phyloP scores from a whole-genome alignment of 2,888 invertebrate genomes.

The Eremobia ochroleuca region DNA sequence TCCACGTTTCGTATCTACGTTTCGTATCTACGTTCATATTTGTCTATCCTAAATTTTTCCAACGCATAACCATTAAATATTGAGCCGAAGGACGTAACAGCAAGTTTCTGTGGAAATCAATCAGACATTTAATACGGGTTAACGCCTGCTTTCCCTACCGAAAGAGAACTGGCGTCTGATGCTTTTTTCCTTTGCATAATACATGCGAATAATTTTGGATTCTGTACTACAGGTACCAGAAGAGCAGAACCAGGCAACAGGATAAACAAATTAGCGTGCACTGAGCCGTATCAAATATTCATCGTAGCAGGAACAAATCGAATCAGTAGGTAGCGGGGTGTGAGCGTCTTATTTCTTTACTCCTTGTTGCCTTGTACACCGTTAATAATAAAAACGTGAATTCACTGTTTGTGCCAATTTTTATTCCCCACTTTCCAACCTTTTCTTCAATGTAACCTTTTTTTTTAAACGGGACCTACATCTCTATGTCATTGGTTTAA shows the following conservation, averaged over 20 bases:
- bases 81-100: not conserved
- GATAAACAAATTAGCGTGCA: conserved; percentile 91
- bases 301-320: conserved; percentile 90
- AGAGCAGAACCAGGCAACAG: conserved; percentile 82
- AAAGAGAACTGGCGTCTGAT: conserved; percentile 35
- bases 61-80: not conserved
- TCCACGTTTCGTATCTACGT: too few species aligned
- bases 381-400: conserved; percentile 82
- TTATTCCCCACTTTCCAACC: conserved; percentile 61
- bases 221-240: conserved; percentile 76
- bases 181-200: conserved; percentile 66
- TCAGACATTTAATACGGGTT: conserved; percentile 36
- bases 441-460: conserved; percentile 45
- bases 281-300: conserved; percentile 91
- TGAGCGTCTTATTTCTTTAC: conserved; percentile 84
- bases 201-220: conserved; percentile 75
- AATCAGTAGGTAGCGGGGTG: conserved; percentile 85
- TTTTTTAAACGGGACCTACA: conserved; percentile 44
- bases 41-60: not conserved
- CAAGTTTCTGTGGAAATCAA: conserved; percentile 15
- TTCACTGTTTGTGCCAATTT: conserved; percentile 65
- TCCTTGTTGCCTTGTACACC: conserved; percentile 74
- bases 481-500: conserved; percentile 30
- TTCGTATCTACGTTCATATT: not conserved
- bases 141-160: conserved; percentile 12